Conservation (phyloP, 2,797 vertebrate species). For the Thunnus albacares region DNA sequence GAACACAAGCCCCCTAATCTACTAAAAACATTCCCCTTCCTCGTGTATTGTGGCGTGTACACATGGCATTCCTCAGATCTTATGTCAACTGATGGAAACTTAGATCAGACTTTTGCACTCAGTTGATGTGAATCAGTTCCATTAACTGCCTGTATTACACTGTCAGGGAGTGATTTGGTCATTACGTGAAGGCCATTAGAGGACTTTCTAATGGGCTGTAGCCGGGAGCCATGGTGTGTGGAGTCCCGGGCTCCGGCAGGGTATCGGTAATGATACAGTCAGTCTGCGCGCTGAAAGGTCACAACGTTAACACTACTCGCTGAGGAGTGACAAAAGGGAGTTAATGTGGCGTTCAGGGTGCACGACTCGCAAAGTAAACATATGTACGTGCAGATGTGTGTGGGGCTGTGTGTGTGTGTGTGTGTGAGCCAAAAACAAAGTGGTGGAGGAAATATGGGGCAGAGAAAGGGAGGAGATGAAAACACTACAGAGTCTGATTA, state of each 20-base stretch:
- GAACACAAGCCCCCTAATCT: neutral
- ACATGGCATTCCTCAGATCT: conserved; percentile 16
- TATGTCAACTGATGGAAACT: conserved; percentile 29
- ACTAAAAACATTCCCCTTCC: too few species aligned
- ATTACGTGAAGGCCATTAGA: conserved; percentile 32
- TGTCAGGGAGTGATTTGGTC: conserved; percentile 48
- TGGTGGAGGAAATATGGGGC: neutral
- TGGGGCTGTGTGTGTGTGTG: conserved; percentile 4
- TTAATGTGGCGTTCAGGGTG: conserved; percentile 71
- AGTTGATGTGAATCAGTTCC: conserved; percentile 18
- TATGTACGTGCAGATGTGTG: neutral
- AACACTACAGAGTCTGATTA: conserved; percentile 54
- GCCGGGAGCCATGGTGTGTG: conserved; percentile 34
- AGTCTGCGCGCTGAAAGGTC: conserved; percentile 63
- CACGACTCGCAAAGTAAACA: conserved; percentile 60
- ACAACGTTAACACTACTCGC: conserved; percentile 45
- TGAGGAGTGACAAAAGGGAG: conserved; percentile 71
- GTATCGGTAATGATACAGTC: conserved; percentile 53
- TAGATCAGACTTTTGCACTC: conserved; percentile 25
- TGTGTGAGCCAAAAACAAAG: conserved; percentile 8
- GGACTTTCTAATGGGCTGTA: conserved; percentile 48
- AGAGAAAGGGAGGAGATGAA: conserved; percentile 27
- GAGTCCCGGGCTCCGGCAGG: conserved; percentile 32
- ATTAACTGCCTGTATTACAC: conserved; percentile 13
- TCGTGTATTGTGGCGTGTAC: neutral